Base-by-base conservation (phyloP, 2,888 invertebrate species). In the Alentia gelatinosa region DNA sequence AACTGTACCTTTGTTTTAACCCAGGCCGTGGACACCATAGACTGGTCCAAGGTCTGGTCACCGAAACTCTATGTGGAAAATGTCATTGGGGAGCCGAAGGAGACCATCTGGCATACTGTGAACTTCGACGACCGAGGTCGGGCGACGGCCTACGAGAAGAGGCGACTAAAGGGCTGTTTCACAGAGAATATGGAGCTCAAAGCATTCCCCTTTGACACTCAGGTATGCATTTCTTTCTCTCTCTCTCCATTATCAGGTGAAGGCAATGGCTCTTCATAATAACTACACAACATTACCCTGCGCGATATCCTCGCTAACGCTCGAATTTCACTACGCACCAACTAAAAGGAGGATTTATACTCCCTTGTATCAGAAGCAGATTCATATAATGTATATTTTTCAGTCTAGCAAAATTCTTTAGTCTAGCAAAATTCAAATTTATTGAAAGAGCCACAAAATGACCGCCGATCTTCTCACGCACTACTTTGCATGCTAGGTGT, bases 151-250 rank as follows among this genome's bases (percentile, higher is more conserved):
- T 39, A 86, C 15, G 91, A 92, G 89, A 91, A 90, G 91, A 56
- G 91, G n/a, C 74, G 91, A 26, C 5, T 91, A 15, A 86, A 91
- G 23, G 92, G 92, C 7, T 19, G 50, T 15, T 92, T 92, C 74
- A 56, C 50, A 47, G 92, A 92, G 50, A 89, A 86, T 30, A 68
- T 92, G 74, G 92, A 92, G 63, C 56, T 92, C 23, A 50, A 89
- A 19, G 90, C 92, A 47, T 92, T 92, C 83, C 92, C 92, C 12
- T 91, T 92, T 86, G 92, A 92, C 12, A 92, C 90, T 0, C 92
- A 92, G 90, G 91, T 91, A 90, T n/a, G 37, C 9, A 37, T n/a
- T 1, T 68, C 1, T 3, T 68, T 12, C n/a, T 9, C 5, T 5
- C n/a, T 63, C 68, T 68, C 23, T 68, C 30, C 3, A 12, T 30